Conservation (phyloP, 2,113 vertebrate species). For the Coptodon rendalli region DNA sequence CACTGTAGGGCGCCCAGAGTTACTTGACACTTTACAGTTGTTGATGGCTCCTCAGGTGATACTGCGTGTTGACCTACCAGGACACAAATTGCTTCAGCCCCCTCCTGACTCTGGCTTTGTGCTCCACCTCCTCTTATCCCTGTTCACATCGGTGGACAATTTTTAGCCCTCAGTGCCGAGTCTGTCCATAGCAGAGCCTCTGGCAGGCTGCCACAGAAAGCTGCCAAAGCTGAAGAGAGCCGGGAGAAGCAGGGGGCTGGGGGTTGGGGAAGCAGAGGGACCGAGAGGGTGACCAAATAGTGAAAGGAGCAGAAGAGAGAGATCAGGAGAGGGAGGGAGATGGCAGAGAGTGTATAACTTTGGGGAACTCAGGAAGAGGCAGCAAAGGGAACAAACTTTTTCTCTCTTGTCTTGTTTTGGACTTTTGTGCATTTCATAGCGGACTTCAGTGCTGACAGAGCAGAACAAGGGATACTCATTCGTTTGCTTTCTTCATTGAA, state of each 20-base stretch:
- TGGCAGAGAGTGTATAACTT: conserved; percentile 43
- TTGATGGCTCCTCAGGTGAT: conserved; percentile 15
- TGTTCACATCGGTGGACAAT: conserved; percentile 57
- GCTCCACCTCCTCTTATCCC: conserved; percentile 37
- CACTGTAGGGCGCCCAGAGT: not conserved
- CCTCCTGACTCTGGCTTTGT: not conserved
- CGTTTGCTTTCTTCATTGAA: not conserved
- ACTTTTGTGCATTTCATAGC: conserved; percentile 1
- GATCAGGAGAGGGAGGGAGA: conserved; percentile 4
- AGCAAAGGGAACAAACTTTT: conserved; percentile 43
- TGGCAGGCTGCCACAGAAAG: conserved; percentile 48
- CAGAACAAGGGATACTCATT: not conserved
- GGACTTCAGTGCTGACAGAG: not conserved
- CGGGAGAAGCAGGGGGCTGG: conserved; percentile 3
- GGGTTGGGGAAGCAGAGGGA: not conserved
- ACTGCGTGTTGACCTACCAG: conserved; percentile 4
- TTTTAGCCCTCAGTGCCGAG: conserved; percentile 55
- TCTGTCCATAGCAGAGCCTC: conserved; percentile 41
- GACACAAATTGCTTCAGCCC: conserved; percentile 13
- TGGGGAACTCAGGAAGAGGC: conserved; percentile 34
- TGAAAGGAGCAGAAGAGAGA: conserved; percentile 24
- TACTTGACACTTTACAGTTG: not conserved
- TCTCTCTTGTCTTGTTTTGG: conserved; percentile 14
- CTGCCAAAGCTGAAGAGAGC: conserved; percentile 49
- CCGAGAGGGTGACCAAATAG: conserved; percentile 30